Conservation (phyloP, 2,888 invertebrate genomes). For the Callyntrura guangdongensis region DNA sequence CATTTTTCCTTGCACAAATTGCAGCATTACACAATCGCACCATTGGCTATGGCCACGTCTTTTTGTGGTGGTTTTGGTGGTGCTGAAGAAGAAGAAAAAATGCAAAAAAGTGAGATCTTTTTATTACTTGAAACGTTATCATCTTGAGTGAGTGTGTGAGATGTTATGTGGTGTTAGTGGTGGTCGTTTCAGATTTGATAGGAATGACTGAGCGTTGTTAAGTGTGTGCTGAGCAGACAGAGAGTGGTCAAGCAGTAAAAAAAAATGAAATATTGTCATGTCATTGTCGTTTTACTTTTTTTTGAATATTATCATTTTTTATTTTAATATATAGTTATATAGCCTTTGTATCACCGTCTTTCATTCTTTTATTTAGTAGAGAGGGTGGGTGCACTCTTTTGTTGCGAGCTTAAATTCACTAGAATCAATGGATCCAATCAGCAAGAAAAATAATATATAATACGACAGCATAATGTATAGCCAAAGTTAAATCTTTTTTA, state of each 20-base stretch:
- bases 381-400: background rate
- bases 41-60: background rate
- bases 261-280: slow-evolving; percentile 26
- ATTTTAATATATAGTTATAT: no score
- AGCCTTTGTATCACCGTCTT: background rate
- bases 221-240: background rate
- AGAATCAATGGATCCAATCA: background rate
- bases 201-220: background rate
- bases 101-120: slow-evolving; percentile 35
- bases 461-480: background rate
- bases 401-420: no score
- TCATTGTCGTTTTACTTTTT: background rate
- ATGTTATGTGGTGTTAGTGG: background rate
- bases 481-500: no score
- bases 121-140: slow-evolving; percentile 45
- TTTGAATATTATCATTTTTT: no score
- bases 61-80: background rate
- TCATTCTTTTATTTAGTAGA: background rate
- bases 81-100: background rate
- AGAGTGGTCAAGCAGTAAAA: background rate
- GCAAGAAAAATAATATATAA: background rate
- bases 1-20: no score
- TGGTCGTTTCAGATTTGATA: background rate
- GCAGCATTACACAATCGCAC: no score
- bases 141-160: slow-evolving; percentile 17